phyloP scores from a whole-genome alignment of 2,797 vertebrate species.

The Hirundo rustica region DNA sequence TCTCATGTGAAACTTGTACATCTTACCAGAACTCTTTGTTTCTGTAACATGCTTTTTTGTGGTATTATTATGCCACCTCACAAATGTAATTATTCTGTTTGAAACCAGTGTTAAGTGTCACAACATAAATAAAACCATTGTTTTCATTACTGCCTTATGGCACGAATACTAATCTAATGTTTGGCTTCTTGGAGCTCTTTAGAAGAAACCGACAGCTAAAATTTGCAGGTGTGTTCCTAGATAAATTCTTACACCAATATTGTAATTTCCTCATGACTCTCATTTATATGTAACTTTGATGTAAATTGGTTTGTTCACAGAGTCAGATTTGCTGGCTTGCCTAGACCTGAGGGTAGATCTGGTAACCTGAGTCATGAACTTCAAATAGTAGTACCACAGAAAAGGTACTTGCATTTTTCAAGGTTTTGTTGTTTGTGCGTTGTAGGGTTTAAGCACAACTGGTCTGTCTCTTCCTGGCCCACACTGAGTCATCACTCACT shows the following conservation, averaged over 20 bases:
- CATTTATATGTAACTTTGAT: neutral
- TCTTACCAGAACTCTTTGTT: neutral
- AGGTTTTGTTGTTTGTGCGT: neutral
- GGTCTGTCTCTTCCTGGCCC: neutral
- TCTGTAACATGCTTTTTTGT: slow-evolving; percentile 26
- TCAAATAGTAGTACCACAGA: neutral
- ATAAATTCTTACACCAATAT: neutral
- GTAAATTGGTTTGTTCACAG: neutral
- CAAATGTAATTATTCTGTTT: slow-evolving; percentile 30
- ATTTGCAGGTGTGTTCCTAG: neutral
- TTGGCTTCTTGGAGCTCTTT: neutral
- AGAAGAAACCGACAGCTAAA: neutral
- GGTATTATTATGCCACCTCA: neutral
- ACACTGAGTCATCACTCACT: neutral
- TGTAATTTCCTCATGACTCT: neutral
- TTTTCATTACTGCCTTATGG: neutral
- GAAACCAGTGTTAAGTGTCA: slow-evolving; percentile 13
- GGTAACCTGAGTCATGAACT: neutral
- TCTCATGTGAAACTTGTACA: neutral
- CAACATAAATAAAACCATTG: slow-evolving; percentile 26
- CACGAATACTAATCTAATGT: neutral
- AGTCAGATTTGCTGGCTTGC: neutral
- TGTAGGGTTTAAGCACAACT: neutral
- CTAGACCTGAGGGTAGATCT: neutral
- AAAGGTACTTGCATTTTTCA: neutral